Evolutionary conservation across 2,113 vertebrate species (phyloP), one percentile per base, ranked within the genome.

Genomic region (Mesitornis unicolor): DNA sequence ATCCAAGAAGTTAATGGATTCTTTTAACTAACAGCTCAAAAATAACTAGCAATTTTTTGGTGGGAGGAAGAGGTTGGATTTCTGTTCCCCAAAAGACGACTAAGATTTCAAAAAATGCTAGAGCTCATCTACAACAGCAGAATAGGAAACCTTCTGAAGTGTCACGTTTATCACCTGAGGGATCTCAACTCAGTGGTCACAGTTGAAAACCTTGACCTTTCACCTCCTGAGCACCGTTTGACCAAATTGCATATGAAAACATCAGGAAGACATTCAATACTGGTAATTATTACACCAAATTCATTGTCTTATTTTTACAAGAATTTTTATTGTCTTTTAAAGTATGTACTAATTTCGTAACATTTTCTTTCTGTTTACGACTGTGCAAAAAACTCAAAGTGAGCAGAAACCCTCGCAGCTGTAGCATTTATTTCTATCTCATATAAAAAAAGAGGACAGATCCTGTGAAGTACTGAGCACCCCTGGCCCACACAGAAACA

Each of bases 361-460:
- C 4, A 31, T 26, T 59, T 51, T 22, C 38, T 50, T 77, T 47
- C 43, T 47, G 10, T 50, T 67, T 78, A 59, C 88, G 93, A 91
- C 82, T 95, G 93, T 86, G 90, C 71, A 86, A 95, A 95, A 96
- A 83, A 78, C 67, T 91, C 80, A 60, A 36, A 89, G 16, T 26
- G 33, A 85, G 79, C 71, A 33, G 48, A 94, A 95, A 95, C 36
- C 26, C 51, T 83, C 51, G 54, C 80, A 74, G 53, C 45, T 14
- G 8, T 26, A 93, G 67, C 71, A 87, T 74, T 95, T 96, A 84
- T 95, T 97, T 97, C 96, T 69, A 97, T 73, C 90, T 91, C 80
- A 83, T 15, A 92, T 53, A 84, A 92, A 96, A 45, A 93, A 87
- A 64, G 35, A 95, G 81, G 84, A 97, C 38, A 61, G 59, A 81